phyloP scores from a whole-genome alignment of 2,888 invertebrate species.

The Eueremaeus valkanovi region DNA sequence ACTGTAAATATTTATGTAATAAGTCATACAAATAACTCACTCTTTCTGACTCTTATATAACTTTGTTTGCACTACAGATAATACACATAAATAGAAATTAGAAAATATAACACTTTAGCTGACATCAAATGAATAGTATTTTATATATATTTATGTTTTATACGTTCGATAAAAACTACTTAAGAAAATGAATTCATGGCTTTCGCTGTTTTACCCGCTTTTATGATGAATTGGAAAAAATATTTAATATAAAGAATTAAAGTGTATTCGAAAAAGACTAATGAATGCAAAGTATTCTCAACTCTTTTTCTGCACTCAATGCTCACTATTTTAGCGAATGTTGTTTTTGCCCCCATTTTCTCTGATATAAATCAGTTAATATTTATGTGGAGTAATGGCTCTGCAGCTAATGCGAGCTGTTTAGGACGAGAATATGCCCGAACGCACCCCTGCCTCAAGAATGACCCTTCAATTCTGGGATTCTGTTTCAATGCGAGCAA shows the following conservation, averaged over 20 bases:
- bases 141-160: not conserved
- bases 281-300: not conserved
- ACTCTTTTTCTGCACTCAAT: too few relatives aligned
- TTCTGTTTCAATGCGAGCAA: too few relatives aligned
- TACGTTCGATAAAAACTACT: not conserved
- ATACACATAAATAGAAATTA: not conserved
- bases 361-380: not conserved
- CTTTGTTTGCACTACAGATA: not conserved
- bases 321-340: too few relatives aligned
- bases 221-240: not conserved
- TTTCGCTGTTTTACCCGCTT: not conserved
- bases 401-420: not conserved
- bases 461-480: not conserved
- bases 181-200: not conserved
- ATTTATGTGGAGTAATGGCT: not conserved
- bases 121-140: not conserved
- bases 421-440: constrained; percentile 8
- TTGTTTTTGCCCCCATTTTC: too few relatives aligned
- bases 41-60: not conserved
- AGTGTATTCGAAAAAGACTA: not conserved
- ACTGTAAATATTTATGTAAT: too few relatives aligned
- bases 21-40: not conserved
- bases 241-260: not conserved
- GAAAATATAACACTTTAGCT: not conserved
- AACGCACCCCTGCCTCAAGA: not conserved